A percentile compares a stretch with the other conserved stretches of the same genome.
These are phyloP conservation scores for Palythoa heliodiscus DNA, from an alignment of 92 coral and sea anemone species.

Conservation along the genomic window DNA sequence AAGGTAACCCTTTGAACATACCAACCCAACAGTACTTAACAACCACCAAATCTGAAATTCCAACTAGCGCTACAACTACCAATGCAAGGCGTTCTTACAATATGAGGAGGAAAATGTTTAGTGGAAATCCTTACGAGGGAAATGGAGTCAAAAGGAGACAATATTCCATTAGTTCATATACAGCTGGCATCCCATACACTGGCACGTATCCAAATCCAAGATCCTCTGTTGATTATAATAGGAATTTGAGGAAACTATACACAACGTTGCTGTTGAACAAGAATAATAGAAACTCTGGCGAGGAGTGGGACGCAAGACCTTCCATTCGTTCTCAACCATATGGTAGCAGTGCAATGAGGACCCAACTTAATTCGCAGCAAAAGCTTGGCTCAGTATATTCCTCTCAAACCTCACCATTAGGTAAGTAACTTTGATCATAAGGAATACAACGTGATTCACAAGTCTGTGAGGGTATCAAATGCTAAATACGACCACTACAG, in stretches of 20 bases:
- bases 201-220: background rate
- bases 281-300: background rate
- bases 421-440: background rate
- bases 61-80: background rate
- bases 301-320: background rate
- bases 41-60: constrained; percentile 19
- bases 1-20: background rate
- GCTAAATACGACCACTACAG: background rate
- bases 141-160: background rate
- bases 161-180: background rate
- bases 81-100: background rate
- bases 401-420: background rate
- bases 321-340: background rate
- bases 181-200: background rate
- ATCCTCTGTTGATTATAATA: background rate
- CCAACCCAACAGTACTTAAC: background rate
- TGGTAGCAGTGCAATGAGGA: background rate
- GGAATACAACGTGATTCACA: background rate
- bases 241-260: background rate
- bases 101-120: background rate
- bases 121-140: constrained; percentile 1
- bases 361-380: background rate
- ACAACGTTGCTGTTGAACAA: background rate
- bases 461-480: background rate
- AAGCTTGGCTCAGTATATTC: background rate